Conservation (phyloP, 2,113 vertebrate genomes). For the Hemichromis elongatus region DNA sequence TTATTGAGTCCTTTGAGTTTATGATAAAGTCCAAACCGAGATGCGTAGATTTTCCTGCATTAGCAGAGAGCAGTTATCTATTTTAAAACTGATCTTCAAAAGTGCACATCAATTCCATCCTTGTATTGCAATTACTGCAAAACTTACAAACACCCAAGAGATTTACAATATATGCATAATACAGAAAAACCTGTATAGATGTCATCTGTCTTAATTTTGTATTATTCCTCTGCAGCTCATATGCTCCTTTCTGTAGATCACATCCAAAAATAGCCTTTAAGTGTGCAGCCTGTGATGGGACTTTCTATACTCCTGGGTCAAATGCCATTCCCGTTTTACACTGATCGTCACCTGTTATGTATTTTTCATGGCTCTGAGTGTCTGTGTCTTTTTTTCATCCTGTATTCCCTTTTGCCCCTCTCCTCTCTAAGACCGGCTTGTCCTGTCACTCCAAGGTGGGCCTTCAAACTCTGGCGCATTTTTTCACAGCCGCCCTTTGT, state of each 20-base stretch:
- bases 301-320: conserved; percentile 19
- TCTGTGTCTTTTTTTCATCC: neutral
- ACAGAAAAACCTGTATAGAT: neutral
- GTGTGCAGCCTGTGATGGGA: conserved; percentile 5
- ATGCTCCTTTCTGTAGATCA: neutral
- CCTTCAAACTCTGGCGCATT: conserved; percentile 19
- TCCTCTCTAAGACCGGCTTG: neutral
- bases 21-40: neutral
- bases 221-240: neutral
- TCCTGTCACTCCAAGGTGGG: conserved; percentile 31
- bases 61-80: neutral
- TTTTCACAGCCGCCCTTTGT: conserved; percentile 40
- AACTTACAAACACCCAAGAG: neutral
- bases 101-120: neutral
- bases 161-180: neutral
- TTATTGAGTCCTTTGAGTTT: neutral
- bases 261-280: conserved; percentile 14
- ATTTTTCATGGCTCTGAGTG: conserved; percentile 39
- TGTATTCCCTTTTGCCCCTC: neutral
- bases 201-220: neutral
- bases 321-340: conserved; percentile 14
- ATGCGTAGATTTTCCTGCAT: neutral
- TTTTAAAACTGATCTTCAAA: neutral
- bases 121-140: neutral
- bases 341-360: conserved; percentile 44